A percentile compares a stretch with the other conserved stretches of the same genome.
These are phyloP conservation scores for Sapayoa aenigma DNA, from an alignment of 2,113 vertebrate species.

Conservation along the genomic window DNA sequence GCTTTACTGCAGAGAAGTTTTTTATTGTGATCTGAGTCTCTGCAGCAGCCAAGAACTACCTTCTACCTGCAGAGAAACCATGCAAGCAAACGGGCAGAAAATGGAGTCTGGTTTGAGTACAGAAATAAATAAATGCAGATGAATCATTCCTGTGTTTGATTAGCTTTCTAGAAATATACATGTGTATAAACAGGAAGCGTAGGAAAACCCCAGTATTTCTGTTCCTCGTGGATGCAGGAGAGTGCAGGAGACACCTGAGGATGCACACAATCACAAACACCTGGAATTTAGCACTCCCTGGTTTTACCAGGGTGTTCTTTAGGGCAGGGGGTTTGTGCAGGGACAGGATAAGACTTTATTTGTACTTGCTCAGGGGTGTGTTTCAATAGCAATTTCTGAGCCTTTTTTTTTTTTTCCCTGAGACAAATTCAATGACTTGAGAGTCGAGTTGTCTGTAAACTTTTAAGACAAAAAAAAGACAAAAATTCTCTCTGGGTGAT, in stretches of 20 bases:
- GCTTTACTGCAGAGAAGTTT: not conserved
- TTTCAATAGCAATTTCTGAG: not conserved
- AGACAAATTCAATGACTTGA: not conserved
- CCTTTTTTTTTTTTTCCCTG: not conserved
- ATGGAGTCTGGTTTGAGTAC: not conserved
- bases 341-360: not conserved
- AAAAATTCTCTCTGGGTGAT: not conserved
- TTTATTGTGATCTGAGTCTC: not conserved
- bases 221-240: not conserved
- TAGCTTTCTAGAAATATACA: not conserved
- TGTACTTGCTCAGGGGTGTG: not conserved
- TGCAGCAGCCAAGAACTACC: not conserved
- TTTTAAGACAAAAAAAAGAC: not conserved
- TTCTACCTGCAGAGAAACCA: not conserved
- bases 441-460: not conserved
- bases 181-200: not conserved
- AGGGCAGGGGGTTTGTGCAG: not conserved
- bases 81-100: not conserved
- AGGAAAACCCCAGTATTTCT: fast-evolving
- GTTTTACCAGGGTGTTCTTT: fast-evolving
- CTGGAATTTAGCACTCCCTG: not conserved
- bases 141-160: not conserved
- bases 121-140: not conserved
- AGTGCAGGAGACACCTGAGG: not conserved
- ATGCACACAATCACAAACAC: not conserved